A percentile compares a stretch with the other conserved stretches of the same genome.
phyloP scores from a whole-genome alignment of 2,113 vertebrate species.

The Mormyrus iriodes region DNA sequence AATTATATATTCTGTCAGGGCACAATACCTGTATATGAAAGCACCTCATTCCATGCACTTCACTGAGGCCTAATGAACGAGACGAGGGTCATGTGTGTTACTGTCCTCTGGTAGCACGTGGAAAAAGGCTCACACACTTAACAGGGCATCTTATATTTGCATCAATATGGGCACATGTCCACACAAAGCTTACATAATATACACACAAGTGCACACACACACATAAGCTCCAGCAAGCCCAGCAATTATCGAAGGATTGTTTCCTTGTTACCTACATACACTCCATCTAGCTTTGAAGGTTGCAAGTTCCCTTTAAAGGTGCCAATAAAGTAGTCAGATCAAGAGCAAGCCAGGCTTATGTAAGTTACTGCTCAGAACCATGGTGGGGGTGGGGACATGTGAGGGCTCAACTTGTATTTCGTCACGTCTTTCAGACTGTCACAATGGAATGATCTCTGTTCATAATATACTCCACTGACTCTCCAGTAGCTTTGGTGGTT shows the following conservation, averaged over 20 bases:
- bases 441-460: not conserved
- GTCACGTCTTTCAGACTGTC: constrained; percentile 31
- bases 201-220: not conserved
- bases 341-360: not conserved
- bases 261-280: not conserved
- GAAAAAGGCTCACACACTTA: not conserved
- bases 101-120: not conserved
- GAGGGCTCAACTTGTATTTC: constrained; percentile 31
- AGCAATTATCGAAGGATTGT: not conserved
- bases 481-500: not conserved
- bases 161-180: not conserved
- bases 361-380: constrained; percentile 18
- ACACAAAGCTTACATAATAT: not conserved
- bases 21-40: not conserved
- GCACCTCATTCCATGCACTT: not conserved
- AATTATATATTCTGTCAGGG: constrained; percentile 1
- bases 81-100: not conserved
- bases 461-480: not conserved
- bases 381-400: not conserved
- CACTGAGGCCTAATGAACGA: not conserved
- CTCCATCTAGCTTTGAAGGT: not conserved
- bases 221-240: not conserved
- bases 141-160: not conserved
- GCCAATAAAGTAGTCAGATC: not conserved
- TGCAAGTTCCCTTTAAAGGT: not conserved